Base-by-base conservation (phyloP, 2,113 vertebrate genomes). In the Cochlearius cochlearius region DNA sequence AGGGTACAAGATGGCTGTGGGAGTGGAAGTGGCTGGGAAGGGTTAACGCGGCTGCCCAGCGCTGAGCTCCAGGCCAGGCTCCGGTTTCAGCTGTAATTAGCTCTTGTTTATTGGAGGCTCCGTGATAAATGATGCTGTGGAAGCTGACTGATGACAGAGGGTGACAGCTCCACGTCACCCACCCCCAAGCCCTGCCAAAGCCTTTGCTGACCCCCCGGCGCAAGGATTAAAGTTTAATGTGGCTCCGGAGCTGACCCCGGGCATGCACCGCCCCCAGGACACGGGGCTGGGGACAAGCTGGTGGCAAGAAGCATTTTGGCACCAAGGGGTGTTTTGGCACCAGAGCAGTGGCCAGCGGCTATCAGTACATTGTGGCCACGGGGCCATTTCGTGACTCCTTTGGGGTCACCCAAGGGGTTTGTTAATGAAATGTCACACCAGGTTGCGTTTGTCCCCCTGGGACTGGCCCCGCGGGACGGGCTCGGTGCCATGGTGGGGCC, bases 171-270 rank as follows among this genome's bases (percentile, higher is more conserved):
- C 55, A 69, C 18, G 1, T 74, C 79, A 88, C 60, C 49, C 0
- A 0, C n/a, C 25, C 25, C 69, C 41, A 55, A 77, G 62, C 72
- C 64, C 50, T 60, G 75, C 83, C 88, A 85, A 95, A 92, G 83
- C 64, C 72, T 77, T 59, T 2, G 3, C 19, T 90, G 90, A 94
- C 86, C 56, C 45, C 38, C 53, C 0, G 0, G 59, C 12, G 19
- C 53, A 20, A 66, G 32, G 64, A 96, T 98, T 96, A 97, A 97
- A 96, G 60, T 96, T 97, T 97, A 90, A 95, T 95, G 69, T 83
- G 75, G 59, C 78, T 85, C 86, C 0, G 1, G 53, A 91, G 53
- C 71, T 94, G 96, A 96, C 93, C 95, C 4, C 0, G 0, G 74
- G 27, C 59, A 56, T 1, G 1, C 30, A 58, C 9, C 2, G 2